Conservation (phyloP, 2,888 invertebrate genomes). For the Dendrolimus houi region DNA sequence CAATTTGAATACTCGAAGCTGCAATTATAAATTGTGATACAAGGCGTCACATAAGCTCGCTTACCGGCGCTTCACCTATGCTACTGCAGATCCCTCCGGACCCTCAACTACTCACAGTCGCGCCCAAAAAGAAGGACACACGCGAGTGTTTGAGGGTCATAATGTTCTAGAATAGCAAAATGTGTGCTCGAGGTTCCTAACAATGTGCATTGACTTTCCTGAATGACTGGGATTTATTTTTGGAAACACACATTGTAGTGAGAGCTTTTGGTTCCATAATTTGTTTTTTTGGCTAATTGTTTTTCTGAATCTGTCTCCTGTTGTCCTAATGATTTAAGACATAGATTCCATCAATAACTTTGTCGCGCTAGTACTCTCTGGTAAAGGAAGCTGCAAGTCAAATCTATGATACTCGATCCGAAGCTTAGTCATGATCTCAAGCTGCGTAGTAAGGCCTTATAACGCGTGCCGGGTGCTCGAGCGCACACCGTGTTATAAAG, state of each 20-base stretch:
- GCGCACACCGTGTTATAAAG: constrained; percentile 64
- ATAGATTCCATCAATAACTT: constrained; percentile 71
- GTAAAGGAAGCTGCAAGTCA: constrained; percentile 73
- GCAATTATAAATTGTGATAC: constrained; percentile 77
- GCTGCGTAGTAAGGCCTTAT: constrained; percentile 73
- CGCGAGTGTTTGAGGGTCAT: constrained; percentile 46
- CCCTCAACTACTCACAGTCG: constrained; percentile 46
- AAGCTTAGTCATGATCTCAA: constrained; percentile 70
- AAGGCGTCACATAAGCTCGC: constrained; percentile 75
- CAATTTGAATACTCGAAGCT: constrained; percentile 99
- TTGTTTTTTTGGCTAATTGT: constrained; percentile 39
- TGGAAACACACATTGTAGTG: constrained; percentile 22
- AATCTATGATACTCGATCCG: constrained; percentile 71
- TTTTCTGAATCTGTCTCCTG: constrained; percentile 15
- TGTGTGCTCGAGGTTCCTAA: constrained; percentile 50
- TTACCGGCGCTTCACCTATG: constrained; percentile 76
- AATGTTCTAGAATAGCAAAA: constrained; percentile 48
- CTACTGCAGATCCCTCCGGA: constrained; percentile 58
- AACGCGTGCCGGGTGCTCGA: constrained; percentile 55
- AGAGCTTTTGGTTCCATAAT: constrained; percentile 44
- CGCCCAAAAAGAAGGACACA: neutral
- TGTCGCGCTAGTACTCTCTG: constrained; percentile 30
- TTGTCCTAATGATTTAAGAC: constrained; percentile 25
- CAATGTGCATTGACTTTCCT: constrained; percentile 54
- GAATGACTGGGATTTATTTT: no score